Evolutionary conservation across 2,888 invertebrate genomes (phyloP).

Genomic region (Ennomos erosarius): DNA sequence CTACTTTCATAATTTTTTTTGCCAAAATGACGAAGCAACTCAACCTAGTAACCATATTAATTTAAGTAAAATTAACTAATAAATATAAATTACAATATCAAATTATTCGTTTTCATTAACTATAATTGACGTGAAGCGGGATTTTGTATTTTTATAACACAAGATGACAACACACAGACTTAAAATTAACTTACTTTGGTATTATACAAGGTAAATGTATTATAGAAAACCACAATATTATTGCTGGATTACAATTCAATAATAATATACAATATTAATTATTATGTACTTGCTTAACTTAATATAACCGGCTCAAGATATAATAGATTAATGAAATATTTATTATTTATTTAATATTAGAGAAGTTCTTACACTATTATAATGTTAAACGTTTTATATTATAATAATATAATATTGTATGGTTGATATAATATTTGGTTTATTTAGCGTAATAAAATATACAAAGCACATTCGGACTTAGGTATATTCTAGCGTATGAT

Average conservation of each 20-base stretch:
- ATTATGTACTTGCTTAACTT: too few relatives aligned
- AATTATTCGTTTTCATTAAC: slow-evolving; percentile 63
- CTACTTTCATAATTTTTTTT: slow-evolving; percentile 12
- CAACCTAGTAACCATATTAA: slow-evolving; percentile 51
- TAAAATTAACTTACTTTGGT: slow-evolving; percentile 62
- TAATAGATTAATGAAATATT: neutral
- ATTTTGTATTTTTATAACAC: slow-evolving; percentile 53
- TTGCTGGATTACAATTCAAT: slow-evolving; percentile 24
- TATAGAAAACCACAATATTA: slow-evolving; percentile 28
- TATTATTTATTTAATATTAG: too few relatives aligned
- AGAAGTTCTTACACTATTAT: too few relatives aligned
- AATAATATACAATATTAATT: neutral
- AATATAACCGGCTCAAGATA: neutral
- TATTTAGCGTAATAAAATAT: slow-evolving; percentile 69
- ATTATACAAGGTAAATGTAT: slow-evolving; percentile 34
- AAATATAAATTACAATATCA: slow-evolving; percentile 63
- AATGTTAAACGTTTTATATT: slow-evolving; percentile 12
- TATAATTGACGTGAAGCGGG: slow-evolving; percentile 84
- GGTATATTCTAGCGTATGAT: slow-evolving; percentile 85
- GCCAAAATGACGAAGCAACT: slow-evolving; percentile 27
- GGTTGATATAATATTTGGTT: slow-evolving; percentile 36
- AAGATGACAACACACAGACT: slow-evolving; percentile 36
- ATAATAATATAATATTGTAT: slow-evolving; percentile 20
- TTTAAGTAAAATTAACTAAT: slow-evolving; percentile 47
- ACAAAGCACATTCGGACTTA: slow-evolving; percentile 82